Evolutionary conservation across 2,797 vertebrate genomes (phyloP).

Genomic region (Sternarchorhynchus goeldii): DNA sequence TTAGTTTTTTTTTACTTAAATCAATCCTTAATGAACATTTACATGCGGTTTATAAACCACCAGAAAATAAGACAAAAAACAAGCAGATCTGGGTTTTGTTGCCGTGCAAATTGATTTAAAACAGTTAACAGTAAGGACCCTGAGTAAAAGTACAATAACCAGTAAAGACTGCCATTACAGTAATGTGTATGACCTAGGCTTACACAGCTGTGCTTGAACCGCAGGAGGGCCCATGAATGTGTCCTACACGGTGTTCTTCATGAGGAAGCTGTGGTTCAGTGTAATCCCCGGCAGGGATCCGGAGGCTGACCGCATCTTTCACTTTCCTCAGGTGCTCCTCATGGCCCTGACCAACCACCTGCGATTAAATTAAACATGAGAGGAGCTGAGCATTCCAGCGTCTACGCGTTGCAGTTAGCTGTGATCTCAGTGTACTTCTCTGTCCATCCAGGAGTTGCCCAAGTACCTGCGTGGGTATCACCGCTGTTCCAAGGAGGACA

Average conservation of each 20-base stretch:
- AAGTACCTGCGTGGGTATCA: conserved; percentile 96
- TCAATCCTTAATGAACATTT: background rate
- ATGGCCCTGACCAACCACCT: conserved; percentile 48
- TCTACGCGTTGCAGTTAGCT: background rate
- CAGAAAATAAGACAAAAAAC: background rate
- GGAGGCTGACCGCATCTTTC: conserved; percentile 89
- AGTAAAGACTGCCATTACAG: background rate
- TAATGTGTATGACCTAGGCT: background rate
- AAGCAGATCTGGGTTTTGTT: too few species aligned
- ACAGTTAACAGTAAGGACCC: too few species aligned
- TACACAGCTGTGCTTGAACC: conserved; percentile 40
- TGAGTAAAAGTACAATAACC: background rate
- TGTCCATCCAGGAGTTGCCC: conserved; percentile 82
- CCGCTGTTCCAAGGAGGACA: conserved; percentile 84
- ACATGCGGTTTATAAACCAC: background rate
- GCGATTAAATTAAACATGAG: background rate
- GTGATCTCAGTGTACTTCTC: background rate
- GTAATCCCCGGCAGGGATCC: conserved; percentile 87
- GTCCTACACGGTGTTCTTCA: conserved; percentile 88
- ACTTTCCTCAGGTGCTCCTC: conserved; percentile 89
- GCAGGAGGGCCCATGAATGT: conserved; percentile 71
- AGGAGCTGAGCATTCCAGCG: background rate
- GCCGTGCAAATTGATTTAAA: too few species aligned
- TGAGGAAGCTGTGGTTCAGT: conserved; percentile 95
- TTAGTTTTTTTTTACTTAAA: background rate